Evolutionary conservation across 2,113 vertebrate species (phyloP).

Genomic region (Tragulus kanchil): DNA sequence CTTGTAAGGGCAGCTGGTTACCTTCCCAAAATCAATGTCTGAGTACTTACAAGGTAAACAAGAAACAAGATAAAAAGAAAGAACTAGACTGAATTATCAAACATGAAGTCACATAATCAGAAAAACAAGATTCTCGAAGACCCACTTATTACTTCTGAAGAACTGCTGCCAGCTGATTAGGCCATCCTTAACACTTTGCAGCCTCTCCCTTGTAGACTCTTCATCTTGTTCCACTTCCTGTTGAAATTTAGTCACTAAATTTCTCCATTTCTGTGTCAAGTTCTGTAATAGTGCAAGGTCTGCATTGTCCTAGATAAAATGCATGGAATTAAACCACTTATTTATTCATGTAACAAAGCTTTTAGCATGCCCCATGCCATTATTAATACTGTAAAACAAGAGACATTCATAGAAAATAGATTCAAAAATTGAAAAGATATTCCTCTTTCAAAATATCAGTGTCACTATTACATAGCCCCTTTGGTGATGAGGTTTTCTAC

Average conservation of each 20-base stretch:
- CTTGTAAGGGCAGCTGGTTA: background rate
- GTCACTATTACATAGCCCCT: background rate
- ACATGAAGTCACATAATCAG: background rate
- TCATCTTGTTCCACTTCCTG: slow-evolving; percentile 85
- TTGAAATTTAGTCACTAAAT: slow-evolving; percentile 80
- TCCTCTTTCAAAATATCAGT: slow-evolving; percentile 51
- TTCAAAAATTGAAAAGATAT: slow-evolving; percentile 8
- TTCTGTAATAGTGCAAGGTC: slow-evolving; percentile 88
- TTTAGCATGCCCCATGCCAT: background rate
- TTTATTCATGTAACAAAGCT: background rate
- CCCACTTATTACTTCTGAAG: slow-evolving; percentile 85
- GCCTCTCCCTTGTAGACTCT: slow-evolving; percentile 80
- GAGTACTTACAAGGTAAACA: background rate
- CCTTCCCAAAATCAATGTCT: background rate
- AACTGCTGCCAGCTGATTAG: slow-evolving; percentile 86
- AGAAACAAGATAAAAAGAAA: background rate
- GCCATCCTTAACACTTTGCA: slow-evolving; percentile 80
- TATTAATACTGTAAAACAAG: slow-evolving; percentile 6
- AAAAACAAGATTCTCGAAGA: slow-evolving; percentile 26
- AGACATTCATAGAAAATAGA: slow-evolving; percentile 27
- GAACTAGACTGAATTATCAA: slow-evolving; percentile 7
- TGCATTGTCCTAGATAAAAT: slow-evolving; percentile 87
- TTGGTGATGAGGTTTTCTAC: slow-evolving; percentile 46
- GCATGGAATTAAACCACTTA: background rate
- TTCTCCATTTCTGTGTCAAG: slow-evolving; percentile 86